Percentiles rank a stretch among this genome's conserved stretches.
phyloP scores from a whole-genome alignment of 37 sponge, comb jelly and placozoan genomes.

The Chondrosia reniformis region DNA sequence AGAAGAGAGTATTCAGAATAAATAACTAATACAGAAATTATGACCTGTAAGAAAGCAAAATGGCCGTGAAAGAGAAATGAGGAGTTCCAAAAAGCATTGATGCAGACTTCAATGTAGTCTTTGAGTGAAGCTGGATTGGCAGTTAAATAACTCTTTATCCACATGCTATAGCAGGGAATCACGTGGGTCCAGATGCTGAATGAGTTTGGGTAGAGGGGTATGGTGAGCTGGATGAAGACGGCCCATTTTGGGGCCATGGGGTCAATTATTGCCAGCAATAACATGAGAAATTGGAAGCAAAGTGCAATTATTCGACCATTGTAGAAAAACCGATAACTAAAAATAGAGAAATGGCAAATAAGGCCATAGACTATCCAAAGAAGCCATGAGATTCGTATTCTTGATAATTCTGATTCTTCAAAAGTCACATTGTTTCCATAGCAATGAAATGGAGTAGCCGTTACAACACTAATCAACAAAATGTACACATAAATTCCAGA shows the following conservation, averaged over 20 bases:
- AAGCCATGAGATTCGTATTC: not conserved
- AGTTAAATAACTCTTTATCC: too few relatives aligned
- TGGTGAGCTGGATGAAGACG: slow-evolving; percentile 14
- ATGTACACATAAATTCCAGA: not conserved
- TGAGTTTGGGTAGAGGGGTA: not conserved
- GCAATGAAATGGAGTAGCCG: slow-evolving; percentile 12
- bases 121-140: not conserved
- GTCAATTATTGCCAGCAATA: not conserved
- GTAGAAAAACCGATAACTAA: not conserved
- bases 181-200: not conserved
- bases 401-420: not conserved
- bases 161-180: not conserved
- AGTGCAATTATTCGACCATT: not conserved
- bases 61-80: not conserved
- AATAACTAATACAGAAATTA: not conserved
- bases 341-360: not conserved
- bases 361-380: not conserved
- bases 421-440: not conserved
- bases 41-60: not conserved
- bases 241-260: slow-evolving; percentile 6
- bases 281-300: not conserved
- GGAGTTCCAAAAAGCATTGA: too few relatives aligned
- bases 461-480: not conserved
- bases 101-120: not conserved
- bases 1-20: not conserved